Evolutionary conservation across 1,140 invertebrate genomes (phyloP).

Genomic region (Hermetia illucens): DNA sequence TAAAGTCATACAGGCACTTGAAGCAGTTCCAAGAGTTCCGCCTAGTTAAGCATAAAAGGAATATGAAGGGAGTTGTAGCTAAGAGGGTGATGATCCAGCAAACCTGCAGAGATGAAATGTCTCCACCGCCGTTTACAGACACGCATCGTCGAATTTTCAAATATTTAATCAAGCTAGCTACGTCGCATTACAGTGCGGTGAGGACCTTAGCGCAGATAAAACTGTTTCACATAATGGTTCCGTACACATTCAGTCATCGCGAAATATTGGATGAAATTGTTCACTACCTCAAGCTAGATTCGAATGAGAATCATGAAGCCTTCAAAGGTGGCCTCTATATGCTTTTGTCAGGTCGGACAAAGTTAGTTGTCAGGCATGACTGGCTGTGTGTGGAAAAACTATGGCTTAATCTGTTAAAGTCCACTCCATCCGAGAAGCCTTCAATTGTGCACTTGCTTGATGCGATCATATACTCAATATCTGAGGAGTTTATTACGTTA

Average conservation of each 20-base stretch:
- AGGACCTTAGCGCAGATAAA: constrained; percentile 45
- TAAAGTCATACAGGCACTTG: constrained; percentile 8
- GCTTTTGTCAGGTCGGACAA: constrained; percentile 43
- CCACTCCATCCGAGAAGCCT: constrained; percentile 65
- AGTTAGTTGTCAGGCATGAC: constrained; percentile 52
- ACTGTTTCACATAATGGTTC: constrained; percentile 34
- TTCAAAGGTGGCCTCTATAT: constrained; percentile 73
- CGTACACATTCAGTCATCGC: constrained; percentile 45
- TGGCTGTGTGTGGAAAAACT: constrained; percentile 56
- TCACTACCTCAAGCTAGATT: constrained; percentile 41
- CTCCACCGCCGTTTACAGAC: constrained; percentile 32
- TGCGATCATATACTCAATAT: constrained; percentile 33
- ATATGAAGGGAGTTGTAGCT: constrained; percentile 47
- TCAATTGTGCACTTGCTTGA: constrained; percentile 66
- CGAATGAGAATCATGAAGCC: constrained; percentile 47
- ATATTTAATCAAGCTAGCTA: constrained; percentile 47
- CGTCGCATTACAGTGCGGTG: constrained; percentile 51
- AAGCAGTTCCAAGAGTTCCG: constrained; percentile 39
- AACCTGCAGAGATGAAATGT: constrained; percentile 37
- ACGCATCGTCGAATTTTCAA: constrained; percentile 45
- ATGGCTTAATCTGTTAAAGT: constrained; percentile 60
- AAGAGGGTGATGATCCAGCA: constrained; percentile 52
- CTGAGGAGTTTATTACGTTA: constrained; percentile 39
- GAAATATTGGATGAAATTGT: constrained; percentile 43
- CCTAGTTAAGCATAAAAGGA: constrained; percentile 41